Evolutionary conservation across 1,140 invertebrate species (phyloP).

Genomic region (Heliconius congener): DNA sequence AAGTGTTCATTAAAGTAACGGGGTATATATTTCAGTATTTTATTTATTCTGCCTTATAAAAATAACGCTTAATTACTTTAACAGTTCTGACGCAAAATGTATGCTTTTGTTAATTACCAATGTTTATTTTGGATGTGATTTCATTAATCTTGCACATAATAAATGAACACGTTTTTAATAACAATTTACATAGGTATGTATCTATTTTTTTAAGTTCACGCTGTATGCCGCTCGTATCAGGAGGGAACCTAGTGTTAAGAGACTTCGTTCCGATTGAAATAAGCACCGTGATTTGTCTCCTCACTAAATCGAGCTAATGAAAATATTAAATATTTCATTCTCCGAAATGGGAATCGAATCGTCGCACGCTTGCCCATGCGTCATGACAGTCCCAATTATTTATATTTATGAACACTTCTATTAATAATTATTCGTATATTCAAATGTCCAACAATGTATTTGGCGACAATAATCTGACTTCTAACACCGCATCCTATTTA

Average conservation of each 20-base stretch:
- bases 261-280: background rate
- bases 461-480: no score
- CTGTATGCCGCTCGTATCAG: background rate
- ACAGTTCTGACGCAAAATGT: background rate
- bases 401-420: no score
- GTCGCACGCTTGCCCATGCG: no score
- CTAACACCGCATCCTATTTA: no score
- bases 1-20: background rate
- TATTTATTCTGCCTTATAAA: background rate
- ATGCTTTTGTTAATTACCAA: constrained; percentile 1
- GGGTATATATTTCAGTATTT: background rate
- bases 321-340: background rate
- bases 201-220: background rate
- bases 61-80: background rate
- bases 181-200: background rate
- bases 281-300: background rate
- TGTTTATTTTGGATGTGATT: background rate
- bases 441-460: no score
- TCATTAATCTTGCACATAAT: background rate
- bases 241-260: background rate
- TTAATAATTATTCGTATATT: no score
- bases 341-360: no score
- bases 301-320: background rate
- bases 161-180: background rate
- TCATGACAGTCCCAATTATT: no score